Conservation (phyloP, 2,888 invertebrate species). For the Amaurobius ferox region DNA sequence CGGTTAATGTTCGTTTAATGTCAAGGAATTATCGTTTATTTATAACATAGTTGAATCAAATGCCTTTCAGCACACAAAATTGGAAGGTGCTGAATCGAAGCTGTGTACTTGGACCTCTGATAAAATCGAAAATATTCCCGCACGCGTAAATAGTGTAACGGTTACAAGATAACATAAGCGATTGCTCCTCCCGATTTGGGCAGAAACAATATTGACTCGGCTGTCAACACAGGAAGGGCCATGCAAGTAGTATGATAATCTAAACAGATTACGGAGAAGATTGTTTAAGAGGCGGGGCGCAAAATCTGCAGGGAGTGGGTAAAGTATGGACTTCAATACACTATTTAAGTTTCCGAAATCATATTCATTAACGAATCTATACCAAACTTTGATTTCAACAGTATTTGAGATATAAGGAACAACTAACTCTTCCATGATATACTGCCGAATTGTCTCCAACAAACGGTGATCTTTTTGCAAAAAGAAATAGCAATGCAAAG, state of each 20-base stretch:
- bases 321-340: too few relatives aligned
- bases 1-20: constrained; percentile 20
- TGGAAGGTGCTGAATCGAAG: background rate
- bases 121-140: background rate
- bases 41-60: constrained; percentile 6
- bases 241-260: background rate
- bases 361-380: too few relatives aligned
- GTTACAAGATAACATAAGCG: background rate
- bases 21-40: constrained; percentile 34
- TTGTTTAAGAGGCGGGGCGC: too few relatives aligned
- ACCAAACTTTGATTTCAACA: too few relatives aligned
- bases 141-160: constrained; percentile 3
- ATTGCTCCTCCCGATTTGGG: background rate
- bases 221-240: background rate
- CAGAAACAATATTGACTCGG: background rate
- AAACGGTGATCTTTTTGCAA: too few relatives aligned
- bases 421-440: too few relatives aligned
- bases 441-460: too few relatives aligned
- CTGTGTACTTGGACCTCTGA: constrained; percentile 8
- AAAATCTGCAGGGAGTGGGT: too few relatives aligned
- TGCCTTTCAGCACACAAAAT: background rate
- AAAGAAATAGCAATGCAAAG: too few relatives aligned
- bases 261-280: background rate
- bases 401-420: too few relatives aligned
- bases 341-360: too few relatives aligned